These are phyloP conservation scores for Euphydryas editha DNA, from an alignment of 2,888 invertebrate species.

Conservation along the genomic window DNA sequence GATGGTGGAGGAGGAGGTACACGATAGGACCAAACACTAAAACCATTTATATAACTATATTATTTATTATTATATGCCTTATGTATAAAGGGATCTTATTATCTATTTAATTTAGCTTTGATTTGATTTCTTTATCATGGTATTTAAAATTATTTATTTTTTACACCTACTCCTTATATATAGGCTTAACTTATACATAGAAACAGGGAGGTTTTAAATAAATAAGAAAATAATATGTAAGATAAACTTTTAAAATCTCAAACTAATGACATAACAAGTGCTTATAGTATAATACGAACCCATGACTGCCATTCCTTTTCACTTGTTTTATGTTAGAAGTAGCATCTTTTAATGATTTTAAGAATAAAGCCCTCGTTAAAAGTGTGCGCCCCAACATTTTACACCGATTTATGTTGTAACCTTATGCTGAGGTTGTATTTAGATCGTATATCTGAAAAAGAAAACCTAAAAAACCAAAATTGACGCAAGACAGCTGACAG, in stretches of 20 bases:
- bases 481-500: not conserved
- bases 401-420: not conserved
- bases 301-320: conserved; percentile 70
- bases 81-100: no score
- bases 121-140: no score
- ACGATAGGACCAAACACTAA: conserved; percentile 86
- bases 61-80: no score
- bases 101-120: no score
- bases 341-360: conserved; percentile 59
- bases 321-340: conserved; percentile 63
- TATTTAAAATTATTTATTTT: no score
- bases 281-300: conserved; percentile 55
- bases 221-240: not conserved
- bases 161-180: no score
- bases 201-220: not conserved
- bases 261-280: conserved; percentile 67
- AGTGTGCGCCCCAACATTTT: conserved; percentile 67
- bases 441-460: not conserved
- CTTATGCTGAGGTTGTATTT: not conserved
- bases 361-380: conserved; percentile 61
- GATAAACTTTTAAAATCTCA: not conserved
- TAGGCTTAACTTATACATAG: no score
- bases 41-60: conserved; percentile 41
- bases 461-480: not conserved
- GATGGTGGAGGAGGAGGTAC: conserved; percentile 79